Conservation (phyloP, 2,888 invertebrate species). For the Apamea monoglypha region DNA sequence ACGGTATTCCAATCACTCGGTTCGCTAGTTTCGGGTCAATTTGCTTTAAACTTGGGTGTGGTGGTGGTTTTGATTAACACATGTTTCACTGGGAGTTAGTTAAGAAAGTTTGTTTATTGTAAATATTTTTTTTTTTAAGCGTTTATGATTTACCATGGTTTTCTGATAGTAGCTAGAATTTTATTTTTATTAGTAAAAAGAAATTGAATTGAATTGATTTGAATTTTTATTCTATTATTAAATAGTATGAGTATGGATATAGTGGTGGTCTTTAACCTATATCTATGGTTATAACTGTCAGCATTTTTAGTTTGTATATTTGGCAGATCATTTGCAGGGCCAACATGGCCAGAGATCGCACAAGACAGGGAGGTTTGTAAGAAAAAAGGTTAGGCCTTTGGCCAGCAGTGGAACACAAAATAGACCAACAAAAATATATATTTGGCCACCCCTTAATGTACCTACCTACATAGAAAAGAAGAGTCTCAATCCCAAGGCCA, state of each 20-base stretch:
- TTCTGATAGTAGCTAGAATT: neutral
- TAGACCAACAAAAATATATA: too few species aligned
- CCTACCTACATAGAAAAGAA: neutral
- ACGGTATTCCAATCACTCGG: slow-evolving; percentile 59
- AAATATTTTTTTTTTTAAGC: neutral
- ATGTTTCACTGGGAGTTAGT: slow-evolving; percentile 5
- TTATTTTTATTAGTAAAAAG: too few species aligned
- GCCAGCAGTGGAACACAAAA: too few species aligned
- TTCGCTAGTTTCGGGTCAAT: slow-evolving; percentile 54
- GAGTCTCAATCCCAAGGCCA: neutral
- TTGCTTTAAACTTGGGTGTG: slow-evolving; percentile 43
- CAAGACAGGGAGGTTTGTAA: too few species aligned
- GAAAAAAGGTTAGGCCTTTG: too few species aligned
- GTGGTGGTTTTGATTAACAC: slow-evolving; percentile 38
- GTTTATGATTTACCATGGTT: neutral
- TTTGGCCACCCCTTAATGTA: neutral
- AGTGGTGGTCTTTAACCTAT: neutral
- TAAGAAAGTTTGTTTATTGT: neutral
- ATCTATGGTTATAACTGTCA: neutral
- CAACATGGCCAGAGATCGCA: too few species aligned
- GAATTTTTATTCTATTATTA: too few species aligned
- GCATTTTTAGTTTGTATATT: neutral
- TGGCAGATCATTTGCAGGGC: neutral
- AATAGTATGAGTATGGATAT: neutral
- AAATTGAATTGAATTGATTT: too few species aligned